Conservation (phyloP, 1,140 invertebrate species). For the Heliconius melpomene region DNA sequence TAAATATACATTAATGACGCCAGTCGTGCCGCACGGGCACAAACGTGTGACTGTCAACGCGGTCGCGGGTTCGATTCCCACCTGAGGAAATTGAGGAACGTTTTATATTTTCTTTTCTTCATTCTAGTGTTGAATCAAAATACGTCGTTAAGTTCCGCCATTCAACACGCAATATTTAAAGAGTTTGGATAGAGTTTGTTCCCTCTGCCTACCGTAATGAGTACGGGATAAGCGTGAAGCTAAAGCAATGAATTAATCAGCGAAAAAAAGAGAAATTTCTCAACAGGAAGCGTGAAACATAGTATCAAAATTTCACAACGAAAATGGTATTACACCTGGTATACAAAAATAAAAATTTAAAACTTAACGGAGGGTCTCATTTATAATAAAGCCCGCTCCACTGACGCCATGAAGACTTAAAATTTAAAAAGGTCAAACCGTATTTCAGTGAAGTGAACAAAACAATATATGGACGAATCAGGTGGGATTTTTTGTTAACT, state of each 20-base stretch:
- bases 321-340: constrained; percentile 11
- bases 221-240: background rate
- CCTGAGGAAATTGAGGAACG: too few species aligned
- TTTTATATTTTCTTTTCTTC: too few species aligned
- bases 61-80: too few species aligned
- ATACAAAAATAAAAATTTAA: constrained; percentile 20
- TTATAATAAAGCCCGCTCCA: constrained; percentile 7
- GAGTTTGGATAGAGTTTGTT: too few species aligned
- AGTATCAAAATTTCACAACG: constrained; percentile 5
- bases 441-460: constrained; percentile 22
- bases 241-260: too few species aligned
- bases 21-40: too few species aligned
- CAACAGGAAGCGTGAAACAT: background rate
- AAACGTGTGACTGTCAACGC: too few species aligned
- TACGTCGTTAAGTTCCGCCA: too few species aligned
- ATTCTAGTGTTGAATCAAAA: too few species aligned
- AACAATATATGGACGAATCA: constrained; percentile 7
- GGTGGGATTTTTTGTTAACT: background rate
- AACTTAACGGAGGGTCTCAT: constrained; percentile 7
- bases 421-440: constrained; percentile 29
- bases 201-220: background rate
- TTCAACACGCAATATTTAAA: too few species aligned
- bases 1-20: too few species aligned
- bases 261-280: background rate
- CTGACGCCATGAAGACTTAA: constrained; percentile 15